Evolutionary conservation across 2,797 vertebrate species (phyloP).

Genomic region (Girardinus metallicus): DNA sequence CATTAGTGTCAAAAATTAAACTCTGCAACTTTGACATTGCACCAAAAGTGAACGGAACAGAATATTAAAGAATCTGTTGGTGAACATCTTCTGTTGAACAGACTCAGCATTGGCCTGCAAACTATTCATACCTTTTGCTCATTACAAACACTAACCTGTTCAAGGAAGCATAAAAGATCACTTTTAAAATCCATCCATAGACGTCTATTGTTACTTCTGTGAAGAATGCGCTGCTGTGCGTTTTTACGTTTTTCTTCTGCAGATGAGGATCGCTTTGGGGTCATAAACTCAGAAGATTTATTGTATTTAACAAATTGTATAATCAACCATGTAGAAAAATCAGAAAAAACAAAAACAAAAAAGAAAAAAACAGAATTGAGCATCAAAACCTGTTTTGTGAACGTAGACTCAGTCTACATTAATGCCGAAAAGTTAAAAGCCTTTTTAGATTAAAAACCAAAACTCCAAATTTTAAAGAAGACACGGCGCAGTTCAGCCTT

Average conservation of each 20-base stretch:
- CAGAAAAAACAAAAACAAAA: too few species aligned
- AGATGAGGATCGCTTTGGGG: neutral
- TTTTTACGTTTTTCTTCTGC: neutral
- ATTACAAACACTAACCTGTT: neutral
- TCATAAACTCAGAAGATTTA: neutral
- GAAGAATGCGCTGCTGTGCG: too few species aligned
- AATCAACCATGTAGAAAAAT: neutral
- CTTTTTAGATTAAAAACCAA: too few species aligned
- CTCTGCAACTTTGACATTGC: conserved; percentile 22
- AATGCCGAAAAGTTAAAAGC: too few species aligned
- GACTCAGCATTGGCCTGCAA: neutral
- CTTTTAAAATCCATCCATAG: too few species aligned
- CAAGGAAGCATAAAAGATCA: too few species aligned
- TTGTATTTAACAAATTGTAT: neutral
- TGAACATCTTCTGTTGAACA: neutral
- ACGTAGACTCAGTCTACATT: neutral
- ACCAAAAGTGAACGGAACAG: neutral
- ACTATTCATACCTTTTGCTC: neutral
- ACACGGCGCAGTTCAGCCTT: too few species aligned
- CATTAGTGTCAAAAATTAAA: conserved; percentile 12
- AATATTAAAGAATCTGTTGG: neutral
- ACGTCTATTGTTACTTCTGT: too few species aligned
- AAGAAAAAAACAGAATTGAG: neutral
- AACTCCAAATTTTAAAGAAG: too few species aligned
- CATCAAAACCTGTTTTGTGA: neutral